Evolutionary conservation across 1,140 invertebrate species (phyloP).

Genomic region (Apis dorsata): DNA sequence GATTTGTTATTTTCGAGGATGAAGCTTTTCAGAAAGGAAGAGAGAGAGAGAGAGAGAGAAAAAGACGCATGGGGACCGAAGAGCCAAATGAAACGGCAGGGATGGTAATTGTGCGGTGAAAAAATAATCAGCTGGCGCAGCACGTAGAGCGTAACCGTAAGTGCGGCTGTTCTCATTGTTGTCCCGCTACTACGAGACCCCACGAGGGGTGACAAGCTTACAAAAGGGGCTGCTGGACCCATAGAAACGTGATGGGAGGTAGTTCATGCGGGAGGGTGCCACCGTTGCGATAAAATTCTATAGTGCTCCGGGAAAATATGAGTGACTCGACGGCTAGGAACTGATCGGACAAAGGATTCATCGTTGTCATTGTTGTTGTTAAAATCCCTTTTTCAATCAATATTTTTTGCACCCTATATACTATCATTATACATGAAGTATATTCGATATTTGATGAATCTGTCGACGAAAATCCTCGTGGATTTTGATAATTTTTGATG

Average conservation of each 20-base stretch:
- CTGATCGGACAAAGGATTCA: slow-evolving; percentile 4
- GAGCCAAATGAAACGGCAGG: slow-evolving; percentile 32
- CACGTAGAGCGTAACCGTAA: slow-evolving; percentile 57
- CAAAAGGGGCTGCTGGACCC: slow-evolving; percentile 48
- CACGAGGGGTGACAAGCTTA: slow-evolving; percentile 34
- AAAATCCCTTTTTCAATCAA: slow-evolving; percentile 2
- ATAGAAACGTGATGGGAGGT: slow-evolving; percentile 54
- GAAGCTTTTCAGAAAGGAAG: not conserved
- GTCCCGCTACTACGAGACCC: slow-evolving; percentile 43
- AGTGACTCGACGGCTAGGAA: slow-evolving; percentile 27
- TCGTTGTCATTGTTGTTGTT: not conserved
- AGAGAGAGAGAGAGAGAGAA: not conserved
- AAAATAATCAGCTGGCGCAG: slow-evolving; percentile 73
- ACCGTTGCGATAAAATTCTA: slow-evolving; percentile 34
- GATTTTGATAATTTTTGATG: not conserved
- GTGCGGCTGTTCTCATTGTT: slow-evolving; percentile 64
- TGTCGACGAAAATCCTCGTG: too few relatives aligned
- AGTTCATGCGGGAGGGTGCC: slow-evolving; percentile 35
- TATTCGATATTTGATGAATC: too few relatives aligned
- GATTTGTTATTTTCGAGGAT: slow-evolving; percentile 13
- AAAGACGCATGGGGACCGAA: not conserved
- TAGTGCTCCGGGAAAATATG: slow-evolving; percentile 37
- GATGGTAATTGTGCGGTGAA: slow-evolving; percentile 72
- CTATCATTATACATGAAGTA: too few relatives aligned
- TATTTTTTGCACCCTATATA: not conserved